These are phyloP conservation scores for Rhinolophus sinicus DNA, from an alignment of 2,113 vertebrate species.

Conservation along the genomic window DNA sequence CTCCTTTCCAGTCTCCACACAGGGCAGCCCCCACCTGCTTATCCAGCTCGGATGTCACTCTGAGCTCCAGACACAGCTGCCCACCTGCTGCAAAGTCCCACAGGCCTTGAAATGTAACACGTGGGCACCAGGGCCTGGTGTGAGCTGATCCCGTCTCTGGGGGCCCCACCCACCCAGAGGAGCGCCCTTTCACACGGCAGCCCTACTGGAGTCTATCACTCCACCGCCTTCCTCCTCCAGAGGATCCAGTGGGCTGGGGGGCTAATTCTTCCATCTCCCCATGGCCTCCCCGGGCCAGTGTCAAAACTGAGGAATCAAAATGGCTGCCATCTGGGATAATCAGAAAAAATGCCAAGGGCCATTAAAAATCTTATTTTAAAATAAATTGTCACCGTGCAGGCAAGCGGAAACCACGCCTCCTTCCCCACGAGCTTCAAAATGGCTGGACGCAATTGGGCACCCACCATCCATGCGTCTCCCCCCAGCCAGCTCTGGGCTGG, in stretches of 20 bases:
- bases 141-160: too few relatives aligned
- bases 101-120: accelerated
- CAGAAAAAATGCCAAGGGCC: conserved; percentile 64
- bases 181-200: neutral
- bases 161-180: neutral
- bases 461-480: conserved; percentile 46
- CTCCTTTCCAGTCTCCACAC: too few relatives aligned
- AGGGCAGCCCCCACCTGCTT: neutral
- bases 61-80: neutral
- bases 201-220: accelerated
- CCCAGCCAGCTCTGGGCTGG: conserved; percentile 63
- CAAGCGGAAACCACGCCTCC: conserved; percentile 11
- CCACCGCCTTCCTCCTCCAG: neutral
- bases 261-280: neutral
- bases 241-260: accelerated
- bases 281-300: neutral
- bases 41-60: neutral
- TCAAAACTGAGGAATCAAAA: conserved; percentile 28
- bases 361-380: conserved; percentile 73
- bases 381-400: conserved; percentile 32
- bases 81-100: neutral
- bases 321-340: conserved; percentile 43
- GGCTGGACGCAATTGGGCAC: conserved; percentile 30
- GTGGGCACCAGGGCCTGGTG: neutral
- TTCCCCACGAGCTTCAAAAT: conserved; percentile 54